These are phyloP conservation scores for Danio aesculapii DNA, from an alignment of 2,797 vertebrate genomes.

Conservation along the genomic window DNA sequence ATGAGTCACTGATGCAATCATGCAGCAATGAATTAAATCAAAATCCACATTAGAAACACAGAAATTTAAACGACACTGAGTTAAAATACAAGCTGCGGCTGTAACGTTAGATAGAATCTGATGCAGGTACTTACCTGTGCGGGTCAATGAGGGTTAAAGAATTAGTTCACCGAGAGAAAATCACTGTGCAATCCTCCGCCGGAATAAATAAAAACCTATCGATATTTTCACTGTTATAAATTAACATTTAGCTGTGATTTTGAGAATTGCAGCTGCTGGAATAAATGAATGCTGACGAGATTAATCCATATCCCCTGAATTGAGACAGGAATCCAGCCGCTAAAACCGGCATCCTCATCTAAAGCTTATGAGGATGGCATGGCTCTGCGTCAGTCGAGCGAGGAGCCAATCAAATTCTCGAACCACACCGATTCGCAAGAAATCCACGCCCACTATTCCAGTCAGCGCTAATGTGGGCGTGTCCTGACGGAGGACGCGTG, in stretches of 20 bases:
- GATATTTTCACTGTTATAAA: not conserved
- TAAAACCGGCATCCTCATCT: slow-evolving; percentile 39
- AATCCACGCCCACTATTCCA: slow-evolving; percentile 68
- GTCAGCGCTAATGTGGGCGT: slow-evolving; percentile 61
- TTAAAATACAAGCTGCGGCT: not conserved
- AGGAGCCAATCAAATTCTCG: slow-evolving; percentile 72
- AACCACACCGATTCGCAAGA: not conserved
- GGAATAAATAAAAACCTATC: not conserved
- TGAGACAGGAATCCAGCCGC: slow-evolving; percentile 33
- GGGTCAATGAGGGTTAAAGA: slow-evolving; percentile 29
- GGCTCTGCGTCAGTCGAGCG: slow-evolving; percentile 69
- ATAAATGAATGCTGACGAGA: not conserved
- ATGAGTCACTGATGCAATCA: not conserved
- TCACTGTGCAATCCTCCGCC: slow-evolving; percentile 11
- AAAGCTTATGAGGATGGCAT: slow-evolving; percentile 70
- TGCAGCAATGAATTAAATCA: not conserved
- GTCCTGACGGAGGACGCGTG: slow-evolving; percentile 62
- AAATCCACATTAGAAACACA: not conserved
- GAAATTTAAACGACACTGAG: not conserved
- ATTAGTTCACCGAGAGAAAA: slow-evolving; percentile 20
- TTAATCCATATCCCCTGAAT: slow-evolving; percentile 19
- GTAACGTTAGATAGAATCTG: not conserved
- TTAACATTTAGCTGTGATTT: not conserved
- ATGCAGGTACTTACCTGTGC: slow-evolving; percentile 49
- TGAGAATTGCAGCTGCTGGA: not conserved